phyloP scores from a whole-genome alignment of 2,113 vertebrate genomes.

The Podilymbus podiceps region DNA sequence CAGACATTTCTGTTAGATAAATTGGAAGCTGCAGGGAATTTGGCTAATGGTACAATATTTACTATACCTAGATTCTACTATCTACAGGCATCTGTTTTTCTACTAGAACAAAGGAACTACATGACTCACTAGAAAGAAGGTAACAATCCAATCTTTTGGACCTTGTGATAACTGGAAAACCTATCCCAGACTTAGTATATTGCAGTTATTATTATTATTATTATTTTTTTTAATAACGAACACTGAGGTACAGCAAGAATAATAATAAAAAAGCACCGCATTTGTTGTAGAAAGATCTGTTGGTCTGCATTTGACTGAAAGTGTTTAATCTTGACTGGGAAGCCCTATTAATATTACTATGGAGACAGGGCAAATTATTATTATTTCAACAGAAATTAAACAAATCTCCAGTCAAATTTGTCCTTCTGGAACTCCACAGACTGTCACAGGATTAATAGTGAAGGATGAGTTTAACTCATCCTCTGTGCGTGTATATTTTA shows the following conservation, averaged over 20 bases:
- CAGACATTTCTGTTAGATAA: slow-evolving; percentile 69
- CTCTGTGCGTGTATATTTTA: neutral
- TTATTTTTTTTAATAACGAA: slow-evolving; percentile 50
- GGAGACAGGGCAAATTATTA: neutral
- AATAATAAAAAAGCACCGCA: slow-evolving; percentile 71
- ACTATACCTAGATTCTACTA: slow-evolving; percentile 68
- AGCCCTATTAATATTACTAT: slow-evolving; percentile 15
- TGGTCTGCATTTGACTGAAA: slow-evolving; percentile 68
- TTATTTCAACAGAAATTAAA: slow-evolving; percentile 12
- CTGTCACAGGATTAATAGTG: neutral
- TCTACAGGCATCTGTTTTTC: slow-evolving; percentile 67
- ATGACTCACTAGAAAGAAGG: slow-evolving; percentile 69
- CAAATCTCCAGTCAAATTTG: slow-evolving; percentile 41
- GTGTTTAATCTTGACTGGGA: slow-evolving; percentile 76
- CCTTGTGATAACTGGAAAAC: slow-evolving; percentile 55
- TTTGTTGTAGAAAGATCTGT: slow-evolving; percentile 68
- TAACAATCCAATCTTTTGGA: slow-evolving; percentile 69
- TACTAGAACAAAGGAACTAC: slow-evolving; percentile 72
- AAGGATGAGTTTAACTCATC: neutral
- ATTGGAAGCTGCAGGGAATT: slow-evolving; percentile 73
- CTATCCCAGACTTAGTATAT: slow-evolving; percentile 60
- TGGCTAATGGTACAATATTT: slow-evolving; percentile 71
- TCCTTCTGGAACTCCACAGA: neutral
- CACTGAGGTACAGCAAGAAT: slow-evolving; percentile 69
- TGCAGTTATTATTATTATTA: slow-evolving; percentile 34